Evolutionary conservation across 2,113 vertebrate genomes (phyloP).

Genomic region (Lasiurus borealis): DNA sequence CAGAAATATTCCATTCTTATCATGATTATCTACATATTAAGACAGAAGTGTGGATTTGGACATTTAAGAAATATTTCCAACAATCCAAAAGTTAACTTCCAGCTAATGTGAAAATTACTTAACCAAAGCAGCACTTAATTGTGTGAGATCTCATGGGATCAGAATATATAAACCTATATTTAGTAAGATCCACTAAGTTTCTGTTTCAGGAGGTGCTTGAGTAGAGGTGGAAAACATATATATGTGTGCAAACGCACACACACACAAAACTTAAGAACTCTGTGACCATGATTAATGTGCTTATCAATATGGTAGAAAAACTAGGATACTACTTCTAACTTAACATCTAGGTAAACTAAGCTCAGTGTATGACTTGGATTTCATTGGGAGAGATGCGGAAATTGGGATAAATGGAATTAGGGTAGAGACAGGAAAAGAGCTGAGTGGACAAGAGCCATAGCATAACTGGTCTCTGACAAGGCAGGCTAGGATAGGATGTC

Average conservation of each 20-base stretch:
- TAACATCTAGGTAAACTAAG: not conserved
- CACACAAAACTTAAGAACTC: not conserved
- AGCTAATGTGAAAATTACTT: conserved; percentile 31
- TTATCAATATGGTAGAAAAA: not conserved
- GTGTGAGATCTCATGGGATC: not conserved
- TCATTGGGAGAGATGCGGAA: not conserved
- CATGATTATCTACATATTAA: not conserved
- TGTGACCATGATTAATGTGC: not conserved
- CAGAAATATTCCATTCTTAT: conserved; percentile 20
- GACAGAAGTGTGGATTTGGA: not conserved
- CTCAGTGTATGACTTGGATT: not conserved
- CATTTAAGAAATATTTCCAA: conserved; percentile 38
- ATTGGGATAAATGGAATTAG: not conserved
- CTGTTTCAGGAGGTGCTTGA: not conserved
- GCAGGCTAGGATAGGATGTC: not conserved
- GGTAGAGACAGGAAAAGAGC: not conserved
- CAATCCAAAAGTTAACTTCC: conserved; percentile 27
- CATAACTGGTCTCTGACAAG: not conserved
- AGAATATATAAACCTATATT: not conserved
- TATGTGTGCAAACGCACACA: no score
- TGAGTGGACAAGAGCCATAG: not conserved
- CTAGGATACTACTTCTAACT: not conserved
- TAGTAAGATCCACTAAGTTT: conserved; percentile 12
- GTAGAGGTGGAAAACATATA: not conserved
- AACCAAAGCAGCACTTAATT: conserved; percentile 39